These are phyloP conservation scores for Olivierus martensii DNA, from an alignment of 1,140 invertebrate species.

Conservation along the genomic window DNA sequence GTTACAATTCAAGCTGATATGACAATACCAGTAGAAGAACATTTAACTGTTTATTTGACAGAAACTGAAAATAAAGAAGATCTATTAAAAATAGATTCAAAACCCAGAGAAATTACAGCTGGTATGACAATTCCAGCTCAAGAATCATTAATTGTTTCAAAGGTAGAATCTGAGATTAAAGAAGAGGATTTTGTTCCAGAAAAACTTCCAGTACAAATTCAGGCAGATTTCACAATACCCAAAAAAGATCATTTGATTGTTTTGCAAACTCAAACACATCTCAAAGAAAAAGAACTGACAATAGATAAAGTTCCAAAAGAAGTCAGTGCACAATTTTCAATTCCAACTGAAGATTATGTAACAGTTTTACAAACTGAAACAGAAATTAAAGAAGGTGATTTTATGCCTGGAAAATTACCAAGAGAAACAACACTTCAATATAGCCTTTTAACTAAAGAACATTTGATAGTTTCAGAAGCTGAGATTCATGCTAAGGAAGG, in stretches of 20 bases:
- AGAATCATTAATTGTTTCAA: conserved; percentile 1
- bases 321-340: conserved; percentile 8
- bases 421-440: conserved; percentile 1
- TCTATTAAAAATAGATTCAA: not conserved
- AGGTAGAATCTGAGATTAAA: conserved; percentile 1
- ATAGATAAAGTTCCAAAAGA: conserved; percentile 4
- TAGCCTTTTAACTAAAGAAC: conserved; percentile 12
- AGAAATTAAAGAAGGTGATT: not conserved
- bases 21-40: conserved; percentile 10
- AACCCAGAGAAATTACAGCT: not conserved
- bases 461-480: conserved; percentile 13
- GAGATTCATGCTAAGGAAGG: conserved; percentile 3
- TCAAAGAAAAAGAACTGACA: conserved; percentile 8
- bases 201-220: not conserved
- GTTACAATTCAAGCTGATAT: conserved; percentile 4
- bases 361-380: conserved; percentile 2
- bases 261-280: conserved; percentile 6
- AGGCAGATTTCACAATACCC: not conserved
- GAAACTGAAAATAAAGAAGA: conserved; percentile 7
- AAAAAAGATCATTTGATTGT: conserved; percentile 8
- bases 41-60: not conserved
- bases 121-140: not conserved
- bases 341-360: conserved; percentile 4
- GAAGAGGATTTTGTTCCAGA: conserved; percentile 1
- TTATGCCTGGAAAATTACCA: conserved; percentile 3